Evolutionary conservation across 2,113 vertebrate species (phyloP).

Genomic region (Syngnathoides biaculeatus): DNA sequence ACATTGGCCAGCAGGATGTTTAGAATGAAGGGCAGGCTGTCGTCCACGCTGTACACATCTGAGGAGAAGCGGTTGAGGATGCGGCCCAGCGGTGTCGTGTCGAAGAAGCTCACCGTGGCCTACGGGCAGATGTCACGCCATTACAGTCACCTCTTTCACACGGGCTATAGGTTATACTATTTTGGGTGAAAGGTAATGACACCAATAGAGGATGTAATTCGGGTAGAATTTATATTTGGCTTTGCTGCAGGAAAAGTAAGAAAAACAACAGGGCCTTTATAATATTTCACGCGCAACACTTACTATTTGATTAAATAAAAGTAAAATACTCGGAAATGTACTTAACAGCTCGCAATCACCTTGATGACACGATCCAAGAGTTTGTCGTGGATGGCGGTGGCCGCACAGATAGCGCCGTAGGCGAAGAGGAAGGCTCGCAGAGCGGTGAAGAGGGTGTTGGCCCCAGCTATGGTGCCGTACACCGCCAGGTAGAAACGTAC

Average conservation of each 20-base stretch:
- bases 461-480: conserved; percentile 80
- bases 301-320: no score
- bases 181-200: no score
- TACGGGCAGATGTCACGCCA: conserved; percentile 38
- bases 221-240: no score
- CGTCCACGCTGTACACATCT: conserved; percentile 85
- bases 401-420: conserved; percentile 79
- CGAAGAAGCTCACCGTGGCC: conserved; percentile 89
- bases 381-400: conserved; percentile 76
- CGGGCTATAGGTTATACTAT: no score
- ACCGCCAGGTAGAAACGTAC: conserved; percentile 84
- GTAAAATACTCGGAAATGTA: no score
- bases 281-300: no score
- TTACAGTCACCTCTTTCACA: neutral
- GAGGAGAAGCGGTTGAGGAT: conserved; percentile 96
- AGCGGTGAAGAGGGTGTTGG: conserved; percentile 87
- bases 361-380: conserved; percentile 79
- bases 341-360: conserved; percentile 63
- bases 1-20: conserved; percentile 88
- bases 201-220: no score
- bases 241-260: no score
- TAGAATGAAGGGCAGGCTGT: conserved; percentile 87
- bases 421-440: conserved; percentile 88
- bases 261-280: no score
- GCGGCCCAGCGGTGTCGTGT: conserved; percentile 84